Conservation (phyloP, 2,888 invertebrate species). For the Tetragonisca angustula region DNA sequence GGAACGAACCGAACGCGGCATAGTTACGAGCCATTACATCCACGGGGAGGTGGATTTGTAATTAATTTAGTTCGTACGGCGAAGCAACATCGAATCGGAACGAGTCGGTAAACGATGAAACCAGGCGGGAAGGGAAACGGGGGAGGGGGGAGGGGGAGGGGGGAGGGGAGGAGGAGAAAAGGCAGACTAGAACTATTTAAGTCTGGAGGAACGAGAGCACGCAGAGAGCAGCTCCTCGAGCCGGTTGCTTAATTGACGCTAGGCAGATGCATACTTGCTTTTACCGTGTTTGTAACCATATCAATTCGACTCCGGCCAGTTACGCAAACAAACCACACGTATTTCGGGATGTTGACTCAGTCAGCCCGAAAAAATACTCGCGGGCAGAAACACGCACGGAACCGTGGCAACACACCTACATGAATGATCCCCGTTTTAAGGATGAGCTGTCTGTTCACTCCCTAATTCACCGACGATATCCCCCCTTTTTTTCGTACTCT, state of each 20-base stretch:
- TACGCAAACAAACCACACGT: slow-evolving; percentile 77
- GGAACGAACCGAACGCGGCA: background rate
- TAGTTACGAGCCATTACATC: slow-evolving; percentile 17
- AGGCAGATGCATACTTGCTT: slow-evolving; percentile 77
- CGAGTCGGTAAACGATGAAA: slow-evolving; percentile 26
- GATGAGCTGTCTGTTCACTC: background rate
- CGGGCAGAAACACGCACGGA: slow-evolving; percentile 60
- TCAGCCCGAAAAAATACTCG: slow-evolving; percentile 72
- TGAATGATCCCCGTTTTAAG: slow-evolving; percentile 8
- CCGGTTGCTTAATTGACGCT: slow-evolving; percentile 77
- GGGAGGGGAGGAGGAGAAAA: background rate
- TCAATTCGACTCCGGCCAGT: slow-evolving; percentile 75
- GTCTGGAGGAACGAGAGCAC: slow-evolving; percentile 57
- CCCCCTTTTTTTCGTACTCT: slow-evolving; percentile 8
- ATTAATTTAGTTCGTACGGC: slow-evolving; percentile 45
- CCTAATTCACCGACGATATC: slow-evolving; percentile 21
- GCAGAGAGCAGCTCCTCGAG: slow-evolving; percentile 54
- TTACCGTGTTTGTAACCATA: slow-evolving; percentile 74
- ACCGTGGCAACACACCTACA: slow-evolving; percentile 40
- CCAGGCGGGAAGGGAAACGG: too few species aligned
- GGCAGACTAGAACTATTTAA: slow-evolving; percentile 71
- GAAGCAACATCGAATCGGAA: slow-evolving; percentile 26
- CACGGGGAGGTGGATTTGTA: slow-evolving; percentile 15
- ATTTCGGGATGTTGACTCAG: slow-evolving; percentile 77
- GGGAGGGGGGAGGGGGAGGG: background rate